Evolutionary conservation across 2,797 vertebrate genomes (phyloP), one percentile per base, ranked within the genome.

Genomic region (Enteromius viviparus): DNA sequence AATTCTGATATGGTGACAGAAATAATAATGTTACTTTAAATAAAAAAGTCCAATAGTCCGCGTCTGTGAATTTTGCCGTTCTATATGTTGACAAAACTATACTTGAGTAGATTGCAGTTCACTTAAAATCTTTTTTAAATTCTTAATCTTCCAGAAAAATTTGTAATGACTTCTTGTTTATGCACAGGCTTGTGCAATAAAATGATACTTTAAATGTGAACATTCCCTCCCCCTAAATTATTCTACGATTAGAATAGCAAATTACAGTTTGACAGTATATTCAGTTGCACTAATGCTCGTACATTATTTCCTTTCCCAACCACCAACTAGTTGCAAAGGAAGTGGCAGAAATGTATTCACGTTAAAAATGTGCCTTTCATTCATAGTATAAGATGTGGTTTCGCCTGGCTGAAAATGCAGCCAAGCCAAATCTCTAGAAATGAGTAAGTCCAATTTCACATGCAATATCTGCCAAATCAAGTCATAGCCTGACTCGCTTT

Each of bases 401-500:
- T 58, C 23, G 51, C 32, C 11, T 0, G 3, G 3, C 32, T 17
- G 7, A 76, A 58, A 75, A 37, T 40, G 21, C n/a, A 17, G 7
- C 21, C 51, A 23, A 40, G 34, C 15, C 32, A 40, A 58, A 58
- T 15, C 53, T 76, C 55, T 8, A 40, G 51, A 40, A 40, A 40
- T 75, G 32, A 40, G 11, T 15, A 37, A 8, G 1, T n/a, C 49
- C 6, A n/a, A 15, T 37, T n/a, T 23, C 21, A 34, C 21, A 15
- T 9, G 12, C 51, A 55, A 40, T 75, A 58, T 75, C 55, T 75
- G 70, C 17, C 70, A 74, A 55, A 74, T 55, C 6, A 75, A 74
- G 47, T 74, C 49, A 75, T 21, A 55, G 19, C 11, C 11, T 4
- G 53, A 58, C 21, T 3, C 12, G 12, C 53, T 75, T 58, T 26